Evolutionary conservation across 2,797 vertebrate species (phyloP).

Genomic region (Epinephelus coioides): DNA sequence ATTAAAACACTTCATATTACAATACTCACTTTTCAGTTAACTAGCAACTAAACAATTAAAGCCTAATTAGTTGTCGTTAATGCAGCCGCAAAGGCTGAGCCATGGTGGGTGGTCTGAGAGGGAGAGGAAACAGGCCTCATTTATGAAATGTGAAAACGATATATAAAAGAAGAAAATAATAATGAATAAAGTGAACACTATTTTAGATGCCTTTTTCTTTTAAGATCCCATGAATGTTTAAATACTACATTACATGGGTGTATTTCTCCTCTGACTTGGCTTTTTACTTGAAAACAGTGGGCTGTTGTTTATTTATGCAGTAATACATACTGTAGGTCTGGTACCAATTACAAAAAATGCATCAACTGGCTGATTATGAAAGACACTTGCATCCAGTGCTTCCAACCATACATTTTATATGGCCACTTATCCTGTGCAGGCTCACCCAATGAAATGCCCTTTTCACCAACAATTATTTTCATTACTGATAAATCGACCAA

Average conservation of each 20-base stretch:
- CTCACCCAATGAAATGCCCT: too few species aligned
- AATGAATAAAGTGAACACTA: neutral
- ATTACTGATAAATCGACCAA: too few species aligned
- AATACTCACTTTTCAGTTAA: slow-evolving; percentile 52
- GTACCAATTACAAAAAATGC: neutral
- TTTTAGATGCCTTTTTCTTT: neutral
- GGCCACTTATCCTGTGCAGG: too few species aligned
- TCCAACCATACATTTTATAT: too few species aligned
- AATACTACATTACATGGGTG: neutral
- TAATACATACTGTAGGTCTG: neutral
- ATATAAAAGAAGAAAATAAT: neutral
- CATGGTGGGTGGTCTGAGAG: slow-evolving; percentile 1
- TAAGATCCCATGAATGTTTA: neutral
- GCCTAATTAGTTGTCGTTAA: slow-evolving; percentile 61
- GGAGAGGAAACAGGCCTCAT: slow-evolving; percentile 1
- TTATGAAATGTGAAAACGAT: slow-evolving; percentile 1
- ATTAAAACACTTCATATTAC: slow-evolving; percentile 69
- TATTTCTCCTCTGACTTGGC: neutral
- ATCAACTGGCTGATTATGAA: too few species aligned
- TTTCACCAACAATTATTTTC: too few species aligned
- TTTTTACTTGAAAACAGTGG: neutral
- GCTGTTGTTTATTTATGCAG: neutral
- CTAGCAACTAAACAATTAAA: slow-evolving; percentile 66
- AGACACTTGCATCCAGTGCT: too few species aligned
- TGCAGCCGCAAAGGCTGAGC: neutral